Evolutionary conservation across 2,797 vertebrate species (phyloP), one percentile per base, ranked within the genome.

Genomic region (Pipistrellus nathusii): DNA sequence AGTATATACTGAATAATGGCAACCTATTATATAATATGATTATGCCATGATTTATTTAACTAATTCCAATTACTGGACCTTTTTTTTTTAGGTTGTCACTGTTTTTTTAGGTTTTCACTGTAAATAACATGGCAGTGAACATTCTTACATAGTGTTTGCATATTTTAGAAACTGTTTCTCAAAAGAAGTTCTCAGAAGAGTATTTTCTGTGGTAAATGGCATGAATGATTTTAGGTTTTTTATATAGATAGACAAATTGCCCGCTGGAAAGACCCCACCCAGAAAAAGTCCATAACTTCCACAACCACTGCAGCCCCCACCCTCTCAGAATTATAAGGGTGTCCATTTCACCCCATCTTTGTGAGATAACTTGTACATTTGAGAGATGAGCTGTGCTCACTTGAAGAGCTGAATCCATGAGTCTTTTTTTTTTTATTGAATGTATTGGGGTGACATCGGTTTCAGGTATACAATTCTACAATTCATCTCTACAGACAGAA

Each of bases 141-240:
- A 90, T 92, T 82, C 46, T 72, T 77, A 59, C 38, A 25, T 44
- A 64, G 57, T 78, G 27, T 93, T 80, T 51, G n/a, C 3, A 41
- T 83, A 51, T 80, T 78, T 80, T 68, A 84, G 59, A 86, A 64
- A 80, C 57, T 51, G 68, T 88, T 85, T 89, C 41, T 81, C 48
- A 86, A 71, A 17, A 23, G 38, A 85, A 72, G 21, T 92, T 92
- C 81, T 90, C 75, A 93, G 72, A 81, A 89, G 23, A 69, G 5
- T 69, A 73, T 93, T 84, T 84, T 90, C 48, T 90, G 10, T 69
- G 72, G 57, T 57, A 84, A 59, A 27, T 59, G 57, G 3, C 59
- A 73, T 59, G 32, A 90, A n/a, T 0, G 7, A 32, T 68, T 72
- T 82, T 72, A 72, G 38, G 13, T 90, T 78, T 69, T 82, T n/a